A percentile compares a stretch with the other conserved stretches of the same genome.
Conservation (phyloP, 2,888 invertebrate genomes). For the Halictus ligatus region DNA sequence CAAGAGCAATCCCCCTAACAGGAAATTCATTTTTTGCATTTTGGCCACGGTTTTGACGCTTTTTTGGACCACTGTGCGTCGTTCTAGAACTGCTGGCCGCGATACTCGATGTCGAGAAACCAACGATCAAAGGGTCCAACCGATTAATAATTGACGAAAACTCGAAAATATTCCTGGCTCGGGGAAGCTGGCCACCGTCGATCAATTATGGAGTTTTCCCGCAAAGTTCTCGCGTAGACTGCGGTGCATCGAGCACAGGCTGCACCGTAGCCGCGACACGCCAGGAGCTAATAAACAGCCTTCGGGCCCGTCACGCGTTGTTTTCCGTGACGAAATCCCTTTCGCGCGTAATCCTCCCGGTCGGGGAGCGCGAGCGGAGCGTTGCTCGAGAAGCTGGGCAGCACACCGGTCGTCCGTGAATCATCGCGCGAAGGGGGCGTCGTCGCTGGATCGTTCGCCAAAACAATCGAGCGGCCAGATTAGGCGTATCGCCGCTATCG, state of each 20-base stretch:
- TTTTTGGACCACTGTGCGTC: no score
- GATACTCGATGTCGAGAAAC: no score
- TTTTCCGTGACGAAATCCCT: slow-evolving; percentile 16
- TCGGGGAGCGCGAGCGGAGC: not conserved
- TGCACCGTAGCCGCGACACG: not conserved
- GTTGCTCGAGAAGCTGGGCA: not conserved
- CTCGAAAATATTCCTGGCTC: not conserved
- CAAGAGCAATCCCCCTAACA: no score
- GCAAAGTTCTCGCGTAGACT: slow-evolving; percentile 1
- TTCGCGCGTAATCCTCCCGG: slow-evolving; percentile 25
- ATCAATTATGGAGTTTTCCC: not conserved
- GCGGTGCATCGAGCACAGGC: not conserved
- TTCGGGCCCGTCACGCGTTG: not conserved
- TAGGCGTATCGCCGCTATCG: slow-evolving; percentile 37
- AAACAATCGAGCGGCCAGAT: slow-evolving; percentile 18
- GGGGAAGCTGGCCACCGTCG: not conserved
- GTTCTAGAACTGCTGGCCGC: no score
- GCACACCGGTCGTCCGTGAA: not conserved
- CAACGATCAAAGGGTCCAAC: no score
- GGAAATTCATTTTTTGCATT: no score
- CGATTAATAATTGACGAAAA: no score
- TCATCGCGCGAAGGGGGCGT: not conserved
- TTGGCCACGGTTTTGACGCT: no score
- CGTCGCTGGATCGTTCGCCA: slow-evolving; percentile 8
- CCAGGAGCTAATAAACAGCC: not conserved